Conservation (phyloP, 2,888 invertebrate genomes). For the Limulus polyphemus region DNA sequence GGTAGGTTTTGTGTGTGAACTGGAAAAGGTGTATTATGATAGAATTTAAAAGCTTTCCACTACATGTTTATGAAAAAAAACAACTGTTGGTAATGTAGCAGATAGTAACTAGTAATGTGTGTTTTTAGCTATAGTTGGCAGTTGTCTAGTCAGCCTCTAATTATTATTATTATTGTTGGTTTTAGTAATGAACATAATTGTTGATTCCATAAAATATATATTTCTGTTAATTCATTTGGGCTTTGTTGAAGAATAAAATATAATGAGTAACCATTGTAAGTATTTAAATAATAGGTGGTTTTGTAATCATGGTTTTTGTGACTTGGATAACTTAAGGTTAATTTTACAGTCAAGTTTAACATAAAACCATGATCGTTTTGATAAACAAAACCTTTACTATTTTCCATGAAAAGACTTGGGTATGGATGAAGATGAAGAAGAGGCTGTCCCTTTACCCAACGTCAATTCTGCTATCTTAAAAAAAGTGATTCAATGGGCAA, state of each 20-base stretch:
- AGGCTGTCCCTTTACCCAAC: constrained; percentile 89
- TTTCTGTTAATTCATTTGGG: neutral
- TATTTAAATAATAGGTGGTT: too few species aligned
- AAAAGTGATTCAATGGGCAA: constrained; percentile 62
- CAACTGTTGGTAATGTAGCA: too few species aligned
- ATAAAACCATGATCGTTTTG: too few species aligned
- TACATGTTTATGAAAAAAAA: neutral
- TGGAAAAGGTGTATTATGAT: neutral
- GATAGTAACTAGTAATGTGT: too few species aligned
- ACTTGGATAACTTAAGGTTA: too few species aligned
- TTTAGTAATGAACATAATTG: neutral
- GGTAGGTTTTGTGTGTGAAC: neutral
- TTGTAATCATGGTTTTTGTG: too few species aligned
- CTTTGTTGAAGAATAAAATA: too few species aligned
- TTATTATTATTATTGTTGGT: neutral
- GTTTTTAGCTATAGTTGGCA: too few species aligned
- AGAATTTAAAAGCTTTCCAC: neutral
- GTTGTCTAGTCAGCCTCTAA: too few species aligned
- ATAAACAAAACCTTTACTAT: neutral
- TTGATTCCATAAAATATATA: neutral
- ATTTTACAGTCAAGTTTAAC: too few species aligned
- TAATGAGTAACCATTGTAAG: too few species aligned
- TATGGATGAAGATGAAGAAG: constrained; percentile 55
- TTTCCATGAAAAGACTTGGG: constrained; percentile 36
- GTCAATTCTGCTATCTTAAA: constrained; percentile 92